A percentile compares a stretch with the other conserved stretches of the same genome.
Evolutionary conservation across 2,888 invertebrate species (phyloP).

Genomic region (Lordiphosa andalusiaca): DNA sequence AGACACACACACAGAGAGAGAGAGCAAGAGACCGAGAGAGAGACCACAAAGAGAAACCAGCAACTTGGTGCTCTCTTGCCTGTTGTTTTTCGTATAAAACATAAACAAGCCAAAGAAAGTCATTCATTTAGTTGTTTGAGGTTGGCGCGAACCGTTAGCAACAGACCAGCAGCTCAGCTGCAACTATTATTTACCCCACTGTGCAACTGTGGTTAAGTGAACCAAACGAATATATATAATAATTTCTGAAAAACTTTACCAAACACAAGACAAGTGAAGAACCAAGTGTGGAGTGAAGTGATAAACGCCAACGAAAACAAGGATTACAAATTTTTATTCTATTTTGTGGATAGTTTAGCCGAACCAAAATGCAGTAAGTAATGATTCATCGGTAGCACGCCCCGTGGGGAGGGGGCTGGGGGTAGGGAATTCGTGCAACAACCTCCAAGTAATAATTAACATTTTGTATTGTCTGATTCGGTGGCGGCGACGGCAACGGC

Average conservation of each 20-base stretch:
- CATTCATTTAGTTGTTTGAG: constrained; percentile 78
- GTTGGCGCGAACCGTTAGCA: constrained; percentile 68
- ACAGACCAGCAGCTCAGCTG: constrained; percentile 43
- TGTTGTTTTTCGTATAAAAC: constrained; percentile 75
- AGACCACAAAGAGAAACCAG: constrained; percentile 3
- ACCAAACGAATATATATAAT: too few relatives aligned
- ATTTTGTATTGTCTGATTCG: constrained; percentile 47
- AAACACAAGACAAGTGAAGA: too few relatives aligned
- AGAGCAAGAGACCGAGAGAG: background rate
- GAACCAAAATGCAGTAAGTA: constrained; percentile 59
- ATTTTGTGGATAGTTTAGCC: too few relatives aligned
- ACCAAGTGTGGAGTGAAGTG: constrained; percentile 1
- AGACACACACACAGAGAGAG: background rate
- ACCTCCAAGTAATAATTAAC: constrained; percentile 45
- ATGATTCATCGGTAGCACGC: constrained; percentile 46
- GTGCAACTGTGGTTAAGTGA: constrained; percentile 41
- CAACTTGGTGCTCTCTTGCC: constrained; percentile 20
- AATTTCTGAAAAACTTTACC: too few relatives aligned
- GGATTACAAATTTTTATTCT: too few relatives aligned
- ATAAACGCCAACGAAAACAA: background rate
- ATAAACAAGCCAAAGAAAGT: constrained; percentile 78
- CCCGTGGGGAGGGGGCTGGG: background rate
- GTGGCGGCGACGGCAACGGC: background rate
- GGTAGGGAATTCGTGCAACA: constrained; percentile 35
- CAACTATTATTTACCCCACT: constrained; percentile 49